phyloP scores from a whole-genome alignment of 2,888 invertebrate genomes.

The Aphidius colemani region DNA sequence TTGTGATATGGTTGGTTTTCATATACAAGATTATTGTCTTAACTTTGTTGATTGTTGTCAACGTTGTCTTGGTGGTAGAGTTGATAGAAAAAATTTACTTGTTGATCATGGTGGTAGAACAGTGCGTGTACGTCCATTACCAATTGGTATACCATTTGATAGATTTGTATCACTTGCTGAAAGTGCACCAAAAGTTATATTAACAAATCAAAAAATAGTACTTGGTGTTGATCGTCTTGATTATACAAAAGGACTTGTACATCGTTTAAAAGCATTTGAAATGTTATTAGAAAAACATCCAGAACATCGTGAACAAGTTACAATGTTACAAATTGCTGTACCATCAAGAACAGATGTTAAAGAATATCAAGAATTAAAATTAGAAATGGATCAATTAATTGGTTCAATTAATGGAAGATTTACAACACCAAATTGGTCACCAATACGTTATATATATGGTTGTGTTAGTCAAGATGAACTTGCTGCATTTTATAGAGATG shows the following conservation, averaged over 20 bases:
- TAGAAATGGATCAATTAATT: conserved; percentile 88
- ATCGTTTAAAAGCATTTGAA: conserved; percentile 83
- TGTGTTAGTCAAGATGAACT: conserved; percentile 85
- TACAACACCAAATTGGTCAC: conserved; percentile 91
- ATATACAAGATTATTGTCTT: conserved; percentile 87
- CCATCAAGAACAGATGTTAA: conserved; percentile 89
- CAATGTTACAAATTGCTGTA: conserved; percentile 83
- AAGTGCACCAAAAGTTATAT: conserved; percentile 67
- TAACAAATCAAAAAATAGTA: conserved; percentile 79
- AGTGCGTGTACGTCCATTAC: conserved; percentile 81
- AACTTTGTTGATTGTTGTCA: conserved; percentile 93
- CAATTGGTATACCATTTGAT: conserved; percentile 88
- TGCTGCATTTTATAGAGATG: conserved; percentile 84
- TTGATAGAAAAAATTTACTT: conserved; percentile 82
- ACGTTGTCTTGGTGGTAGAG: conserved; percentile 82
- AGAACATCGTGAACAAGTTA: conserved; percentile 78
- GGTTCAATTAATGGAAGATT: conserved; percentile 87
- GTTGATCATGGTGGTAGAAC: conserved; percentile 88
- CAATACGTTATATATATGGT: conserved; percentile 87
- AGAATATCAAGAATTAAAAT: conserved; percentile 87
- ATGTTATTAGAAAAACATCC: conserved; percentile 80
- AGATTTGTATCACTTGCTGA: conserved; percentile 81
- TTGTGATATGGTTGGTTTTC: conserved; percentile 92
- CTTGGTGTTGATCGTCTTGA: conserved; percentile 88
- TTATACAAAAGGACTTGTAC: conserved; percentile 88